Percentiles rank a stretch among this genome's conserved stretches.
Conservation (phyloP, 2,888 invertebrate genomes). For the Drymonia ruficornis region DNA sequence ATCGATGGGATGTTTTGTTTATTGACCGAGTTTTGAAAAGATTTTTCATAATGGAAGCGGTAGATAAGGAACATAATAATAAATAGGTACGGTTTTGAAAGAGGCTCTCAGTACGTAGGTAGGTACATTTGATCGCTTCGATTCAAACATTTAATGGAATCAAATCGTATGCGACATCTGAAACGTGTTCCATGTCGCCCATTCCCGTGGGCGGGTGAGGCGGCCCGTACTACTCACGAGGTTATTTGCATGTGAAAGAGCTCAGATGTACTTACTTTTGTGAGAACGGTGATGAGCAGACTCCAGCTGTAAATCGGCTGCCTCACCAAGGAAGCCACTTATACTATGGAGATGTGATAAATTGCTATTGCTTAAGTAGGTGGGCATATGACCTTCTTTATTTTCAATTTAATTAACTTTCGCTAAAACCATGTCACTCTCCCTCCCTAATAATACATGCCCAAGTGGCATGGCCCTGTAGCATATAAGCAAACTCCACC, state of each 20-base stretch:
- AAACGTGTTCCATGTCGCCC: conserved; percentile 69
- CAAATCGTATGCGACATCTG: conserved; percentile 71
- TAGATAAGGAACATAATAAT: background rate
- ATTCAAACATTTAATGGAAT: conserved; percentile 54
- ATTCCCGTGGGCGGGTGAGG: conserved; percentile 37
- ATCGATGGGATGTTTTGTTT: conserved; percentile 34
- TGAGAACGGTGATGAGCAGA: conserved; percentile 47
- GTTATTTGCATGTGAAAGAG: conserved; percentile 73
- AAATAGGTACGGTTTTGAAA: background rate
- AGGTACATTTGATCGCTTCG: background rate
- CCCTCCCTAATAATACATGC: too few relatives aligned
- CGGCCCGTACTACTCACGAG: conserved; percentile 27
- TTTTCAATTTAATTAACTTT: background rate
- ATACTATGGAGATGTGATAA: background rate
- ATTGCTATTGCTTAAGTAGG: too few relatives aligned
- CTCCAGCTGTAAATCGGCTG: conserved; percentile 48
- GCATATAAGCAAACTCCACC: too few relatives aligned
- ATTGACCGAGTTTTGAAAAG: conserved; percentile 16
- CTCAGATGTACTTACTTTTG: conserved; percentile 49
- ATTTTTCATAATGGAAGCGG: conserved; percentile 7
- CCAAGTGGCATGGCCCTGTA: background rate
- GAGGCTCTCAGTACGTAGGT: background rate
- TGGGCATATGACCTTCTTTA: too few relatives aligned
- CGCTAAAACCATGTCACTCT: too few relatives aligned
- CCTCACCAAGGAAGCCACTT: conserved; percentile 17